phyloP scores from a whole-genome alignment of 2,113 vertebrate species.

The Willisornis vidua region DNA sequence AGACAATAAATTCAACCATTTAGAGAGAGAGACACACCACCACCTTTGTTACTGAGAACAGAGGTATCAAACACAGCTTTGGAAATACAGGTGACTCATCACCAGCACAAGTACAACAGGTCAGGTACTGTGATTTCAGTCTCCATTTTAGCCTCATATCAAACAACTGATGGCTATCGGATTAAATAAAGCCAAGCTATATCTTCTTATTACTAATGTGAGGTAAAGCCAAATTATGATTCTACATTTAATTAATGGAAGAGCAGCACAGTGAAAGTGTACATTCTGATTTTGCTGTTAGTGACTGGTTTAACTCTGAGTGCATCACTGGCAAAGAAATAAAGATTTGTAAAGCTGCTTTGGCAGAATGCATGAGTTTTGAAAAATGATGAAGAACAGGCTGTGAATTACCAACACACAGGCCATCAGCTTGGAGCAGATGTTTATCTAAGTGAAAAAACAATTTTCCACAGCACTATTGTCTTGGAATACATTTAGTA shows the following conservation, averaged over 20 bases:
- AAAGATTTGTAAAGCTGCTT: background rate
- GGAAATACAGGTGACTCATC: background rate
- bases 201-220: background rate
- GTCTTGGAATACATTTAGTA: background rate
- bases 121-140: background rate
- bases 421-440: background rate
- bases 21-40: background rate
- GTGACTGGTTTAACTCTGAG: background rate
- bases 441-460: slow-evolving; percentile 10
- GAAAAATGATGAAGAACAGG: background rate
- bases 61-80: background rate
- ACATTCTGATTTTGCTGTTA: background rate
- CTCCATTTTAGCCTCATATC: background rate
- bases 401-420: background rate
- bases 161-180: background rate
- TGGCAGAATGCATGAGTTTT: background rate
- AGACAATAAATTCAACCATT: slow-evolving; percentile 24
- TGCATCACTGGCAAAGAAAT: background rate
- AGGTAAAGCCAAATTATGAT: background rate
- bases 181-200: slow-evolving; percentile 3
- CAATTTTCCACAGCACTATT: background rate
- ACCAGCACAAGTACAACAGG: background rate
- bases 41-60: background rate
- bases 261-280: background rate
- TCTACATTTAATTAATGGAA: background rate